Evolutionary conservation across 2,888 invertebrate genomes (phyloP).

Genomic region (Colostygia pectinataria): DNA sequence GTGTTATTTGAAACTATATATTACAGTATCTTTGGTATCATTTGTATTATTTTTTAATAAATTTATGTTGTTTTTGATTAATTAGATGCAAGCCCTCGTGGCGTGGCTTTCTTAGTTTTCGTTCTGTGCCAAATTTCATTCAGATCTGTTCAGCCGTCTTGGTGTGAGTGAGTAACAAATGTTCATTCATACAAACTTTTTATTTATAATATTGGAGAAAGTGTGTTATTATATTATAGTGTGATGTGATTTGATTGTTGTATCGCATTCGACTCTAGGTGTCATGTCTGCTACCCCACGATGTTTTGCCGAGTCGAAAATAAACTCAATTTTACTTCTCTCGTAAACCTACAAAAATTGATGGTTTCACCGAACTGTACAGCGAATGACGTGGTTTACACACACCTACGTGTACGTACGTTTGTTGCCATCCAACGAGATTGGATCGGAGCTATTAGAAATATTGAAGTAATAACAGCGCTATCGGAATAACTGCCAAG

Average conservation of each 20-base stretch:
- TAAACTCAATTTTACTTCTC: slow-evolving; percentile 11
- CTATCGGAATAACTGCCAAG: slow-evolving; percentile 31
- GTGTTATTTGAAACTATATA: background rate
- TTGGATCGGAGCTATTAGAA: slow-evolving; percentile 69
- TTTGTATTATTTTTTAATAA: too few species aligned
- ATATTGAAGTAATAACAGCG: slow-evolving; percentile 62
- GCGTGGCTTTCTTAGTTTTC: too few species aligned
- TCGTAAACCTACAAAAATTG: slow-evolving; percentile 19
- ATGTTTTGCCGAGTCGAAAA: slow-evolving; percentile 6
- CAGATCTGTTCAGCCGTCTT: too few species aligned
- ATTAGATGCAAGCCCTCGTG: too few species aligned
- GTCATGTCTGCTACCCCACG: background rate
- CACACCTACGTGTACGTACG: slow-evolving; percentile 12
- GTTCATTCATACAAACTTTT: too few species aligned
- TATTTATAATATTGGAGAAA: too few species aligned
- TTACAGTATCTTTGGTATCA: too few species aligned
- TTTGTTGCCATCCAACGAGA: slow-evolving; percentile 49
- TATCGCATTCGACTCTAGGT: background rate
- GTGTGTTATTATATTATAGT: too few species aligned
- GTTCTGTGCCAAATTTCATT: too few species aligned
- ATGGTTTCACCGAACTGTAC: slow-evolving; percentile 16
- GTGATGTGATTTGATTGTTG: too few species aligned
- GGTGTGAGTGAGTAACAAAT: too few species aligned
- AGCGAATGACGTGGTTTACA: slow-evolving; percentile 16
- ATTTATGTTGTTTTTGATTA: too few species aligned